Evolutionary conservation across 2,797 vertebrate species (phyloP).

Genomic region (Sebastes glaucus): DNA sequence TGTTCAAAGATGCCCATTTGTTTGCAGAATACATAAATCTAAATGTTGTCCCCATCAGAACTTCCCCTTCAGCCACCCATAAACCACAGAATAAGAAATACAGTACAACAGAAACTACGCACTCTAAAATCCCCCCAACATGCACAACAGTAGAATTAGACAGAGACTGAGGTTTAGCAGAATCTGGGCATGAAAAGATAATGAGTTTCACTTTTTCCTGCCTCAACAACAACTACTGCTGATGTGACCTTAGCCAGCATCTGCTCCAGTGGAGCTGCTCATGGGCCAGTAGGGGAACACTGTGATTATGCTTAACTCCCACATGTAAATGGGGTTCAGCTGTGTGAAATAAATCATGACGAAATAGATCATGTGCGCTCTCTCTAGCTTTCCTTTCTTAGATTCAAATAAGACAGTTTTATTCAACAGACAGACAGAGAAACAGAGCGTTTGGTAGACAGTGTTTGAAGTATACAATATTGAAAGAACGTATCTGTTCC

Average conservation of each 20-base stretch:
- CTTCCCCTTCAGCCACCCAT: neutral
- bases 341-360: neutral
- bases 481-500: conserved; percentile 22
- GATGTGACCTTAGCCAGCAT: neutral
- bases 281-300: neutral
- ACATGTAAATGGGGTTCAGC: neutral
- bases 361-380: neutral
- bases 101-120: neutral
- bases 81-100: neutral
- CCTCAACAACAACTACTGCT: neutral
- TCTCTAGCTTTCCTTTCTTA: neutral
- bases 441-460: neutral
- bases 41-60: neutral
- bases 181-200: neutral
- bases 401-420: neutral
- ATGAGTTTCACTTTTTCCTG: neutral
- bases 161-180: neutral
- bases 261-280: neutral
- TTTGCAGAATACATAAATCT: neutral
- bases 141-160: neutral
- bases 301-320: neutral
- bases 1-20: neutral
- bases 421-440: neutral
- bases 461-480: conserved; percentile 13
- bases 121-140: neutral